phyloP scores from a whole-genome alignment of 2,797 vertebrate species.

The Danio kyathit region DNA sequence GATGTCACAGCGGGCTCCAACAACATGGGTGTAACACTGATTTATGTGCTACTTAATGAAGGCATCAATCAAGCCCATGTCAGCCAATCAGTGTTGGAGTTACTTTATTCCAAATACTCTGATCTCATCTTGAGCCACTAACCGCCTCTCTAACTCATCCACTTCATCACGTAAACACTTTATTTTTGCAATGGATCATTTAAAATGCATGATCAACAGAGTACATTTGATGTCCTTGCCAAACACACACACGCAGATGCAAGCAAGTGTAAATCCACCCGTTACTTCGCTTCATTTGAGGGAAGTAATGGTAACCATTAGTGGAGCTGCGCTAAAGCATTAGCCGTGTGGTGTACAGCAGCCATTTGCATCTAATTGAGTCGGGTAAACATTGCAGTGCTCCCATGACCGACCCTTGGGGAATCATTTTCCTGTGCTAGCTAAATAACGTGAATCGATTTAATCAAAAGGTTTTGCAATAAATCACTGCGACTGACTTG shows the following conservation, averaged over 20 bases:
- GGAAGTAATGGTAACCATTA: constrained; percentile 31
- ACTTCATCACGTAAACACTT: constrained; percentile 56
- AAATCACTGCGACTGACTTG: constrained; percentile 9
- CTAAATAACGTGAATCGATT: constrained; percentile 23
- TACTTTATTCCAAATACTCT: constrained; percentile 45
- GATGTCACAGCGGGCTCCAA: constrained; percentile 37
- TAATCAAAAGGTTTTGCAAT: constrained; percentile 29
- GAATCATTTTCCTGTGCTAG: constrained; percentile 8
- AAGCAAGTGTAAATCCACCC: background rate
- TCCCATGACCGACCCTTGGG: background rate
- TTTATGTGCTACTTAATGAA: constrained; percentile 64
- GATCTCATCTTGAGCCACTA: constrained; percentile 43
- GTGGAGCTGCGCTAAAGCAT: constrained; percentile 33
- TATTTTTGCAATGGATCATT: constrained; percentile 52
- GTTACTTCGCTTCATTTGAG: constrained; percentile 30
- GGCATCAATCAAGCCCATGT: constrained; percentile 52
- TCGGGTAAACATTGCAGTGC: background rate
- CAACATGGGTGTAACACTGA: constrained; percentile 61
- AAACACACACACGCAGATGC: background rate
- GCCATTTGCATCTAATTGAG: constrained; percentile 56
- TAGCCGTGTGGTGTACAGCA: constrained; percentile 29
- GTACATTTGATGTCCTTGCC: constrained; percentile 3
- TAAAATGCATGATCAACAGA: background rate
- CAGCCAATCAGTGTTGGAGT: constrained; percentile 46
- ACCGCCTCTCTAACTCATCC: constrained; percentile 47